Base-by-base conservation (phyloP, 1,140 invertebrate species). In the Thaumetopoea pityocampa region DNA sequence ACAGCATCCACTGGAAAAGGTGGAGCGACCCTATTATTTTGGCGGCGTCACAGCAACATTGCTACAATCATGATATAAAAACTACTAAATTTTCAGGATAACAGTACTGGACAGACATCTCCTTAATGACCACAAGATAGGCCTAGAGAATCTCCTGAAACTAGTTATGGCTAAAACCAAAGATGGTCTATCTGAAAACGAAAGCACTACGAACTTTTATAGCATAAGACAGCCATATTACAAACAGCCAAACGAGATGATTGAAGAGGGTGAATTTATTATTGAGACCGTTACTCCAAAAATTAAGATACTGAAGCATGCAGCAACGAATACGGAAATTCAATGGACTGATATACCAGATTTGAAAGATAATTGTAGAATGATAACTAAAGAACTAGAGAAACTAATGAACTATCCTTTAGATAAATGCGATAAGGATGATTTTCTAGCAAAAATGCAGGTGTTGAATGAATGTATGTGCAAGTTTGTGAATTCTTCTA, bases 161-260 rank as follows among this genome's bases (percentile, higher is more conserved):
- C 47, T 82, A 5, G 78, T 82, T 0, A 64, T 82, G 62, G 61
- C 66, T 1, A 82, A 82, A 51, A 82, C 78, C 0, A 72, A 67
- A 55, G 67, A 78, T 9, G 62, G 71, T 5, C 36, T 83, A 0
- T 35, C 48, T 1, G 65, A 73, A 3, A 60, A 71, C 0, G 26
- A 16, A 7, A 6, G 36, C 10, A 24, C 8, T 4, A 30, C 32
- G 3, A 26, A 50, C 2, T 14, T 53, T 0, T 76, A 50, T 18
- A 63, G 58, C 1, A 45, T 64, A 3, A 48, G 68, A 34, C 63
- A 73, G 33, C 53, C 71, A 0, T 80, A 80, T 20, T 83, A 83
- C 41, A 74, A 62, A 16, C 58, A 55, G 2, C 17, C 37, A 7
- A 61, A 76, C 10, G 66, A 77, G 26, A 62, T 68, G 3, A 56